Evolutionary conservation across 2,113 vertebrate genomes (phyloP).

Genomic region (Chaetodon trifascialis): DNA sequence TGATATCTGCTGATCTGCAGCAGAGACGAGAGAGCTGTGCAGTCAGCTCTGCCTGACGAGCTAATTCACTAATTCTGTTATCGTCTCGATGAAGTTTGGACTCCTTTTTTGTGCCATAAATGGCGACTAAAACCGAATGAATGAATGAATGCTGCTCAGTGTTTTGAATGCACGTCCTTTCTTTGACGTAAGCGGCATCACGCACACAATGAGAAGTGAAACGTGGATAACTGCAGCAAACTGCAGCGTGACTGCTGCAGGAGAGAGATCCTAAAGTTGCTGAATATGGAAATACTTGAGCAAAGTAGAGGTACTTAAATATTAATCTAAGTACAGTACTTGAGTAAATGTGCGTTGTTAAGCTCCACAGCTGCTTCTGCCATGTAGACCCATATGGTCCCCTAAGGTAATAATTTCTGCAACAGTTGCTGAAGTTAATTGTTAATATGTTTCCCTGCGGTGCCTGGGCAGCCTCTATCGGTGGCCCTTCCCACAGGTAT

Average conservation of each 20-base stretch:
- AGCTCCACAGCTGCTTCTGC: conserved; percentile 45
- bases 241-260: conserved; percentile 34
- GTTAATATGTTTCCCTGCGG: conserved; percentile 63
- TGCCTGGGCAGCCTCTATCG: conserved; percentile 3
- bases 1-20: neutral
- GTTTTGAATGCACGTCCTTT: neutral
- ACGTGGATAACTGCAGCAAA: conserved; percentile 30
- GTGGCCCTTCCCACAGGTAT: neutral
- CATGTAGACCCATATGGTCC: conserved; percentile 34
- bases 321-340: conserved; percentile 71
- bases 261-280: conserved; percentile 55
- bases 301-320: conserved; percentile 64
- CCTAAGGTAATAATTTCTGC: conserved; percentile 68
- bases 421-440: conserved; percentile 65
- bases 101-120: neutral
- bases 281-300: conserved; percentile 63
- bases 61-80: neutral
- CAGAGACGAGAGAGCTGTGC: neutral
- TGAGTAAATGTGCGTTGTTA: conserved; percentile 56
- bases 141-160: neutral
- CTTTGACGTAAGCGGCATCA: neutral
- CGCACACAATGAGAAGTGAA: neutral
- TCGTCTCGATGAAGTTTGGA: neutral
- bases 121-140: neutral
- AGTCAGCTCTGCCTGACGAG: neutral